Conservation (phyloP, 2,113 vertebrate species). For the Lynx canadensis region DNA sequence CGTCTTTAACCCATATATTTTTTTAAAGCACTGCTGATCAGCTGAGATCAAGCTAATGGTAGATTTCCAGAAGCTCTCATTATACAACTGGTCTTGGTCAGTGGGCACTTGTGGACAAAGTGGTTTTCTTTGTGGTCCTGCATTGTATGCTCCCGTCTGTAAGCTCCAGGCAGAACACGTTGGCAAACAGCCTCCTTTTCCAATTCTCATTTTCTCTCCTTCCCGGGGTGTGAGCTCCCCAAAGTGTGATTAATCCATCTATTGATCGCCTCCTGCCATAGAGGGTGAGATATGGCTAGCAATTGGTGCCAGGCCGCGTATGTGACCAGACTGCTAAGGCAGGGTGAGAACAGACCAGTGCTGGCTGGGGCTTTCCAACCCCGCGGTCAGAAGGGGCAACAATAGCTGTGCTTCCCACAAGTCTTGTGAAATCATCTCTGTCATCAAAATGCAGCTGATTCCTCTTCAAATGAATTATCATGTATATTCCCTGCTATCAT, state of each 20-base stretch:
- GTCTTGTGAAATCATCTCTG: constrained; percentile 24
- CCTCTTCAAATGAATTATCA: constrained; percentile 65
- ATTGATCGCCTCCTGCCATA: constrained; percentile 78
- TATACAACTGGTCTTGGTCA: constrained; percentile 7
- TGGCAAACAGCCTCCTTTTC: constrained; percentile 67
- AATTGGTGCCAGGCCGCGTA: constrained; percentile 66
- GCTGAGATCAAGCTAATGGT: not conserved
- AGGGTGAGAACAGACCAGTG: constrained; percentile 66
- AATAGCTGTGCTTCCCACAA: not conserved
- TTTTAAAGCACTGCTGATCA: not conserved
- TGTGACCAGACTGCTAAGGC: constrained; percentile 77
- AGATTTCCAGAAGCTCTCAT: constrained; percentile 48
- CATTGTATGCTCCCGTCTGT: not conserved
- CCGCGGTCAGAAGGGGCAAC: constrained; percentile 18
- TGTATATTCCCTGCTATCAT: constrained; percentile 62
- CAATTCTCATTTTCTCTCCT: constrained; percentile 75
- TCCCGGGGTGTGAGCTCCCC: constrained; percentile 70
- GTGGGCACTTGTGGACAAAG: not conserved
- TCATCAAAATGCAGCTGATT: constrained; percentile 70
- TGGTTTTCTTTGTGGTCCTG: constrained; percentile 42
- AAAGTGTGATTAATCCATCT: constrained; percentile 82
- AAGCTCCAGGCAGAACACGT: constrained; percentile 50
- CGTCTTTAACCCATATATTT: not conserved
- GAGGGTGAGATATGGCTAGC: constrained; percentile 76
- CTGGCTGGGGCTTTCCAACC: constrained; percentile 13